Evolutionary conservation across 1,140 invertebrate genomes (phyloP).

Genomic region (Ephestia elutella): DNA sequence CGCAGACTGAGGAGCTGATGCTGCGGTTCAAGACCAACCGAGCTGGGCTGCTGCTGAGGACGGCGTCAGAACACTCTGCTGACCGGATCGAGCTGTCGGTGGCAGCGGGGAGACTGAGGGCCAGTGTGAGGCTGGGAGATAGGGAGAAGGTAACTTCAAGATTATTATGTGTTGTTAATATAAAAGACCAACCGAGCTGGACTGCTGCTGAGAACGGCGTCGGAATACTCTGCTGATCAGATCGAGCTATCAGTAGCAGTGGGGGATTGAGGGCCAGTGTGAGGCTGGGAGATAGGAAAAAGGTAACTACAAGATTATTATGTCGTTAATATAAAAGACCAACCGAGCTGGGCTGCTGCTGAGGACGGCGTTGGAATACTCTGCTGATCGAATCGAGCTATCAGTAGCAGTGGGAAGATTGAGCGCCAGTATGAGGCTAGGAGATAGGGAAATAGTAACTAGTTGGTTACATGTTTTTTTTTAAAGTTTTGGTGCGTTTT

Average conservation of each 20-base stretch:
- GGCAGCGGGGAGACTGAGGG: constrained; percentile 85
- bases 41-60: constrained; percentile 84
- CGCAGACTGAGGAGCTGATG: constrained; percentile 93
- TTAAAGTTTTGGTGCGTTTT: too few species aligned
- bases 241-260: constrained; percentile 87
- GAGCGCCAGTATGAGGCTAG: constrained; percentile 86
- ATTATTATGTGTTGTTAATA: background rate
- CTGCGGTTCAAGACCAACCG: constrained; percentile 90
- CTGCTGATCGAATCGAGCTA: constrained; percentile 87
- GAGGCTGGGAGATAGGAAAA: constrained; percentile 88
- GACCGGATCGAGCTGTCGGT: constrained; percentile 89
- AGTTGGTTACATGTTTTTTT: too few species aligned
- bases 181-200: constrained; percentile 61
- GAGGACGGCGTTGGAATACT: constrained; percentile 83
- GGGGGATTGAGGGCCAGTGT: constrained; percentile 87
- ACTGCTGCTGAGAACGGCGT: constrained; percentile 83
- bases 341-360: constrained; percentile 79
- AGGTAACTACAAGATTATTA: too few species aligned
- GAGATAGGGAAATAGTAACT: constrained; percentile 88
- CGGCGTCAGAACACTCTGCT: constrained; percentile 83
- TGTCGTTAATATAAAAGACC: background rate
- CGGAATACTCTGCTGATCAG: constrained; percentile 84
- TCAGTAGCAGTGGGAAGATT: constrained; percentile 87
- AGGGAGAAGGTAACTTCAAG: constrained; percentile 82
- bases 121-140: constrained; percentile 88